These are phyloP conservation scores for Epinephelus coioides DNA, from an alignment of 2,797 vertebrate genomes.

Conservation along the genomic window DNA sequence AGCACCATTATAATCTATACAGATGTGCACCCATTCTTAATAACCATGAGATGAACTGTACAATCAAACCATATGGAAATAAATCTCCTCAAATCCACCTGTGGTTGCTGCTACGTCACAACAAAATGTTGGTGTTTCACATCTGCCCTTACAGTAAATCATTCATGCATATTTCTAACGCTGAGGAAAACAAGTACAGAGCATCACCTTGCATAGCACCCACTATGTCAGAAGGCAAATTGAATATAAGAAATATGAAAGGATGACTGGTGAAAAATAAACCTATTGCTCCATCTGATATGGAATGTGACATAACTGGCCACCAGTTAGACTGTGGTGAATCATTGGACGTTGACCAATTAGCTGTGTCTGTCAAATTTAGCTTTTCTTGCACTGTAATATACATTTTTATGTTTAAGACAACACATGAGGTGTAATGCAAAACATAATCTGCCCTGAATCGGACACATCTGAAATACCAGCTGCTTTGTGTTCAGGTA, in stretches of 20 bases:
- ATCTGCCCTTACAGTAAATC: constrained; percentile 41
- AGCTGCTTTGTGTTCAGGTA: not conserved
- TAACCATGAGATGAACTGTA: constrained; percentile 53
- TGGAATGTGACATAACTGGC: constrained; percentile 83
- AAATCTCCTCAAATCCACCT: constrained; percentile 19
- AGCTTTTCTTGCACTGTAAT: constrained; percentile 38
- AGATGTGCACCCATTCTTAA: constrained; percentile 56
- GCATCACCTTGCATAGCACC: constrained; percentile 44
- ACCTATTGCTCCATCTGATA: constrained; percentile 60
- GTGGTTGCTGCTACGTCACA: constrained; percentile 50
- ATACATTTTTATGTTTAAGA: constrained; percentile 59
- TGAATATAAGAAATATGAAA: constrained; percentile 40
- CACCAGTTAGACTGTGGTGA: constrained; percentile 47
- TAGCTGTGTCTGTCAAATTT: constrained; percentile 1
- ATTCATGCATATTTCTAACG: constrained; percentile 36
- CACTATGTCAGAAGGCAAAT: constrained; percentile 43
- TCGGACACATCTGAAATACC: constrained; percentile 17
- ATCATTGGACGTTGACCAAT: constrained; percentile 37
- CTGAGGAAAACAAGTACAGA: constrained; percentile 24
- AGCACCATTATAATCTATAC: constrained; percentile 66
- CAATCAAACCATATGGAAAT: constrained; percentile 37
- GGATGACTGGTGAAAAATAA: constrained; percentile 39
- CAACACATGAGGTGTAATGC: constrained; percentile 35
- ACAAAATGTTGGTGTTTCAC: constrained; percentile 53
- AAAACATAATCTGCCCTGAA: not conserved